Evolutionary conservation across 2,797 vertebrate genomes (phyloP).

Genomic region (Avahi laniger): DNA sequence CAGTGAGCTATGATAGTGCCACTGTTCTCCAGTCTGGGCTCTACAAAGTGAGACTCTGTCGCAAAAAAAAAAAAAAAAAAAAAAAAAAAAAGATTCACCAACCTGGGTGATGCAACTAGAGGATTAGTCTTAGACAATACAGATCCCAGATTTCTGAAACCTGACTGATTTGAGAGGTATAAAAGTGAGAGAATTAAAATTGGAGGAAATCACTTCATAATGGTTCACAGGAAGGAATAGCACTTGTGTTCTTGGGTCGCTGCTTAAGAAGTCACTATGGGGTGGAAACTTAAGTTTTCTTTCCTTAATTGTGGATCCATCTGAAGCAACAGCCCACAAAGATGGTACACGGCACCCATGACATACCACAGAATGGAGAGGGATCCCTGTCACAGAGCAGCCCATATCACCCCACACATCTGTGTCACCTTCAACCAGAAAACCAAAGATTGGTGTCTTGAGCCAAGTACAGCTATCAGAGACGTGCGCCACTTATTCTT

Average conservation of each 20-base stretch:
- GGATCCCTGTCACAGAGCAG: background rate
- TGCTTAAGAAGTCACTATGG: background rate
- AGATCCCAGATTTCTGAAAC: background rate
- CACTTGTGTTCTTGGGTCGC: background rate
- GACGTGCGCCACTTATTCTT: background rate
- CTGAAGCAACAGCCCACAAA: background rate
- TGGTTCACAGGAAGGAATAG: background rate
- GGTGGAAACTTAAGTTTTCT: background rate
- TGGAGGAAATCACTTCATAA: background rate
- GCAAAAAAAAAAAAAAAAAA: background rate
- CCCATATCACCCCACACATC: background rate
- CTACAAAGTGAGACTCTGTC: background rate
- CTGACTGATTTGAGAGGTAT: background rate
- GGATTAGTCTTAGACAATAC: background rate
- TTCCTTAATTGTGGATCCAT: background rate
- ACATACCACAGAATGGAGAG: background rate
- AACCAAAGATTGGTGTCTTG: background rate
- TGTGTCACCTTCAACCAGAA: background rate
- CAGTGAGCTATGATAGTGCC: background rate
- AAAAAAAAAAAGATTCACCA: background rate
- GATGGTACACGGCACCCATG: background rate
- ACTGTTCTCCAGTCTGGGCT: background rate
- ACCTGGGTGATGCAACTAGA: background rate
- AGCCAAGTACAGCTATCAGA: background rate
- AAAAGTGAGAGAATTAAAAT: slow-evolving; percentile 8